phyloP scores from a whole-genome alignment of 2,797 vertebrate genomes.

The Melanogrammus aeglefinus region DNA sequence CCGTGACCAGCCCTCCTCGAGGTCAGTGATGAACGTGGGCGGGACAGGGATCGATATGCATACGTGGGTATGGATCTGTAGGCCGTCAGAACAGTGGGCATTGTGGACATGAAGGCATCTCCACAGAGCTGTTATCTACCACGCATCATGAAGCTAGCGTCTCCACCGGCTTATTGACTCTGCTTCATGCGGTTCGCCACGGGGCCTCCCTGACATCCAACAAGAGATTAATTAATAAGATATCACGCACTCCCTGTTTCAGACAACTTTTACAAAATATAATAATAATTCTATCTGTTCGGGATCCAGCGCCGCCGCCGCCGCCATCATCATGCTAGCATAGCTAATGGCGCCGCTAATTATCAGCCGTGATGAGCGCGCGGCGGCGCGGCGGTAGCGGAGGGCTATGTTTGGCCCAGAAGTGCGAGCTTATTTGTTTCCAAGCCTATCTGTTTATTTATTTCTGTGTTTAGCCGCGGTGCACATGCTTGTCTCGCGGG shows the following conservation, averaged over 20 bases:
- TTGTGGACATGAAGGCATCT: too few relatives aligned
- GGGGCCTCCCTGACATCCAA: constrained; percentile 60
- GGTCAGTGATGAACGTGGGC: too few relatives aligned
- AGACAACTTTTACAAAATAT: constrained; percentile 57
- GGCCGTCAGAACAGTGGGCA: too few relatives aligned
- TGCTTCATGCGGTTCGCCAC: constrained; percentile 43
- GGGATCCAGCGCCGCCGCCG: constrained; percentile 37
- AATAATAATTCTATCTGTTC: constrained; percentile 34
- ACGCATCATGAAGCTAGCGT: too few relatives aligned
- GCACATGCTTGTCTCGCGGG: constrained; percentile 41
- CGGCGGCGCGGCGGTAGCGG: constrained; percentile 31
- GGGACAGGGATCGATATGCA: too few relatives aligned
- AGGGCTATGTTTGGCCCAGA: constrained; percentile 54
- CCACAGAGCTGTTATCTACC: too few relatives aligned
- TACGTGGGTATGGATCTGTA: too few relatives aligned
- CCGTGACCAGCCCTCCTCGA: too few relatives aligned
- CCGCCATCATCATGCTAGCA: constrained; percentile 59
- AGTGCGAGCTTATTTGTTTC: constrained; percentile 61
- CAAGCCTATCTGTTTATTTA: constrained; percentile 54
- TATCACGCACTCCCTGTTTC: constrained; percentile 66
- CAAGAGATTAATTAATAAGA: constrained; percentile 73
- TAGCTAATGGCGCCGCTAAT: constrained; percentile 68
- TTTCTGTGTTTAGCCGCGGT: constrained; percentile 23
- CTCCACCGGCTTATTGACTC: too few relatives aligned
- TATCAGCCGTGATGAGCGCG: constrained; percentile 54